A percentile compares a stretch with the other conserved stretches of the same genome.
Evolutionary conservation across 2,888 invertebrate genomes (phyloP).

Genomic region (Chrysolina oricalcia): DNA sequence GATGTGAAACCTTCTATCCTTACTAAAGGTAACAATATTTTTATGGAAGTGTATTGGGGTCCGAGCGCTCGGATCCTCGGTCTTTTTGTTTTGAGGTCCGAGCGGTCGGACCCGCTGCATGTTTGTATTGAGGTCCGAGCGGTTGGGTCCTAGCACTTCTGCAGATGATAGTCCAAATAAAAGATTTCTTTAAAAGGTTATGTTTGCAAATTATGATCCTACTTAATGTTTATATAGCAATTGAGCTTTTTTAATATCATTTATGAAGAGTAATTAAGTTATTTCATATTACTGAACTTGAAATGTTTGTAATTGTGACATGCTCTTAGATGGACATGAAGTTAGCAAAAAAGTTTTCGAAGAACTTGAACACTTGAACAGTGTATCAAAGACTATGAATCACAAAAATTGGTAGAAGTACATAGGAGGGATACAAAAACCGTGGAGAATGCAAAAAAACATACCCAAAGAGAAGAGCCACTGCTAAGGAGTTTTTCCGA

Average conservation of each 20-base stretch:
- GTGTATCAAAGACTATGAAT: conserved; percentile 13
- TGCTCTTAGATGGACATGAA: conserved; percentile 10
- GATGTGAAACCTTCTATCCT: no score
- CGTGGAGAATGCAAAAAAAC: conserved; percentile 8
- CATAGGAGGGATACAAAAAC: conserved; percentile 16
- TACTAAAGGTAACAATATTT: no score
- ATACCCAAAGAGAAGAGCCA: conserved; percentile 11
- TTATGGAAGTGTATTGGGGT: conserved; percentile 1
- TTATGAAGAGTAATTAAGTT: no score
- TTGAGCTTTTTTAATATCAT: no score
- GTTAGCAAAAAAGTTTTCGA: conserved; percentile 10
- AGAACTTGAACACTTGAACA: conserved; percentile 8
- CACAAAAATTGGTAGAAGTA: conserved; percentile 13
- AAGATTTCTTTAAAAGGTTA: conserved; percentile 13
- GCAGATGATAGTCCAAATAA: no score
- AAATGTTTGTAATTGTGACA: conserved; percentile 9
- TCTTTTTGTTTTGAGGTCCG: background rate
- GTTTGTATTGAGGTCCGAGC: no score
- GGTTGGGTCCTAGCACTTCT: no score
- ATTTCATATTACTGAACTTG: no score
- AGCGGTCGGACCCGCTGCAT: no score
- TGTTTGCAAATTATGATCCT: background rate
- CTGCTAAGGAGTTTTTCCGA: no score
- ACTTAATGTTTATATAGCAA: no score
- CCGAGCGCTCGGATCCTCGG: conserved; percentile 9